Base-by-base conservation (phyloP, 2,888 invertebrate genomes). In the Megamerina dolium region DNA sequence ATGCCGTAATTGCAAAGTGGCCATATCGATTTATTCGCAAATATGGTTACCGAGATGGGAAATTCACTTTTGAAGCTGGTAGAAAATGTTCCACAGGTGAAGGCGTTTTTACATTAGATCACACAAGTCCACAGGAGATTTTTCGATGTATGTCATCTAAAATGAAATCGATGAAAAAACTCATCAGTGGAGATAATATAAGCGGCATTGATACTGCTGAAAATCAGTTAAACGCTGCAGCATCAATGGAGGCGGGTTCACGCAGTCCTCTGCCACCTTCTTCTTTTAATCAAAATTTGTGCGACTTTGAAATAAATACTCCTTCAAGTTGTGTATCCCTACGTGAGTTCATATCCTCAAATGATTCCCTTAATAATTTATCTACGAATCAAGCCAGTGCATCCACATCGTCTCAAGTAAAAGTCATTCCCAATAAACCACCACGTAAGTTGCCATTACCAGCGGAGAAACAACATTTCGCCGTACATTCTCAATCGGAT, bases 11-110 rank as follows among this genome's bases (percentile, higher is more conserved):
- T 43, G 87, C 81, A 48, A 86, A 82, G 36, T 90, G 89, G 89
- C 89, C 89, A 34, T 88, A 87, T 66, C 79, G 84, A 55, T 89
- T 82, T 61, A 88, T 90, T 52, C 76, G 89, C 48, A 77, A 86
- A 48, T 89, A 90, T 68, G 89, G 89, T n/a, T 87, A 87, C 59
- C 81, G 85, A 54, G 83, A 85, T 65, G 87, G 87, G 31, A 87
- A 85, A 68, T 89, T 90, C 62, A 87, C 87, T 26, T 89, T 90
- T 68, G 89, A 90, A 75, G 89, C 89, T 16, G 89, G 89, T 1
- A 76, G 89, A 45, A 89, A 88, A 69, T 89, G 89, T 71, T 82
- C 84, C 53, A 87, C 87, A 2, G 89, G 89, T 0, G 89, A 89
- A 72, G 89, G 89, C 2, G 81, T 81, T 4, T 89, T 89, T 58